Evolutionary conservation across 2,113 vertebrate species (phyloP), one percentile per base, ranked within the genome.

Genomic region (Lanius collurio): DNA sequence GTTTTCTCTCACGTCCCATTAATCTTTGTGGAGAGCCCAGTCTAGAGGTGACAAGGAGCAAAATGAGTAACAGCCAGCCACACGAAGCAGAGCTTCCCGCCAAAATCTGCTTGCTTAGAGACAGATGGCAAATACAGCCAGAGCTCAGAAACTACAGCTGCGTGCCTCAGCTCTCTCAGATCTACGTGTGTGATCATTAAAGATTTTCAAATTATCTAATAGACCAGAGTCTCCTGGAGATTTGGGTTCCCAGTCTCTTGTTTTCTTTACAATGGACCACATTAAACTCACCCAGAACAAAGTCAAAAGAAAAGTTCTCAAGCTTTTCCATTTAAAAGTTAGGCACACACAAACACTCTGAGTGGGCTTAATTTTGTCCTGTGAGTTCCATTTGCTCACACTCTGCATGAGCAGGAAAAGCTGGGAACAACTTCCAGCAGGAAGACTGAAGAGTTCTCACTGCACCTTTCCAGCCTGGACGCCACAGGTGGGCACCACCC

Each of bases 121-220:
- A 97, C 98, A 98, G 97, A 97, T 97, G 97, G 96, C 96, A 98
- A 98, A 97, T 91, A 76, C 27, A 97, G 93, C n/a, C 88, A 95
- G 62, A 44, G 75, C 82, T 96, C 94, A 87, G 82, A 92, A 97
- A 89, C 93, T 97, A 84, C 97, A 98, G 96, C 97, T 97, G 97
- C 35, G 1, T 91, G 97, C 78, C 94, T 95, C 87, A 90, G 52
- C 85, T 93, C 76, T 64, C 96, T 98, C 95, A 98, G 97, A 97
- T 98, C 98, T 98, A 88, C 74, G 97, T 98, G 97, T 98, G 98
- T 64, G 97, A 98, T 96, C 97, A 97, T 41, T 78, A 74, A 81
- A 87, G 79, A 73, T 92, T 96, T 96, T 96, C 84, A 90, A 93
- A 95, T 97, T 93, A 96, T 97, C 94, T 97, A 83, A 97, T 92